Conservation (phyloP, 1,140 invertebrate genomes). For the Sycobia sp. region DNA sequence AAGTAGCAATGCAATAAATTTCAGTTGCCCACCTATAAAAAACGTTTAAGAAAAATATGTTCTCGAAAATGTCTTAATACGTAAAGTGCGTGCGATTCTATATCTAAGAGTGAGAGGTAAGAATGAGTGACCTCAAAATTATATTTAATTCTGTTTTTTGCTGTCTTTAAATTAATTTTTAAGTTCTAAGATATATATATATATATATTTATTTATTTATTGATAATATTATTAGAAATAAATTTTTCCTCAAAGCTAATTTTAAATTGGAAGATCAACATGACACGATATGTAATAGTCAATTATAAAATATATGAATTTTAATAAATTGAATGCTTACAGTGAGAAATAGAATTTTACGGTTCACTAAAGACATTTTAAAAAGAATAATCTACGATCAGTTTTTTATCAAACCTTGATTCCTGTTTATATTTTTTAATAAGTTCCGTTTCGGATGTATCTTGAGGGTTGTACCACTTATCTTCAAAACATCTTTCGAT, state of each 20-base stretch:
- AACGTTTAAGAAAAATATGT: too few species aligned
- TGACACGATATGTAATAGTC: neutral
- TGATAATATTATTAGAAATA: neutral
- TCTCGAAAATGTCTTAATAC: too few species aligned
- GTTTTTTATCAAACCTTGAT: slow-evolving; percentile 12
- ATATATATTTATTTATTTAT: neutral
- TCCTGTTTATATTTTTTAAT: slow-evolving; percentile 5
- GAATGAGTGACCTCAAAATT: too few species aligned
- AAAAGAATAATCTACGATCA: neutral
- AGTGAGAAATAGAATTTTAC: neutral
- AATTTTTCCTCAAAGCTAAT: neutral
- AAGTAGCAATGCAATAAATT: slow-evolving; percentile 1
- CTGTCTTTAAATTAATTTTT: neutral
- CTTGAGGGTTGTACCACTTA: slow-evolving; percentile 12
- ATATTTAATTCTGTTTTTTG: neutral
- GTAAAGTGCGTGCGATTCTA: too few species aligned
- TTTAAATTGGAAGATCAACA: neutral
- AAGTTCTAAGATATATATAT: neutral
- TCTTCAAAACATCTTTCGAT: slow-evolving; percentile 9
- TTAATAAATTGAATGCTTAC: neutral
- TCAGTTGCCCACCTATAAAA: slow-evolving; percentile 12
- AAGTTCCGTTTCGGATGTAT: slow-evolving; percentile 4
- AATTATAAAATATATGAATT: neutral
- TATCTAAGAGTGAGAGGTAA: too few species aligned
- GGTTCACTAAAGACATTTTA: neutral